phyloP scores from a whole-genome alignment of 2,888 invertebrate genomes.

The Tuberolachnus salignus region DNA sequence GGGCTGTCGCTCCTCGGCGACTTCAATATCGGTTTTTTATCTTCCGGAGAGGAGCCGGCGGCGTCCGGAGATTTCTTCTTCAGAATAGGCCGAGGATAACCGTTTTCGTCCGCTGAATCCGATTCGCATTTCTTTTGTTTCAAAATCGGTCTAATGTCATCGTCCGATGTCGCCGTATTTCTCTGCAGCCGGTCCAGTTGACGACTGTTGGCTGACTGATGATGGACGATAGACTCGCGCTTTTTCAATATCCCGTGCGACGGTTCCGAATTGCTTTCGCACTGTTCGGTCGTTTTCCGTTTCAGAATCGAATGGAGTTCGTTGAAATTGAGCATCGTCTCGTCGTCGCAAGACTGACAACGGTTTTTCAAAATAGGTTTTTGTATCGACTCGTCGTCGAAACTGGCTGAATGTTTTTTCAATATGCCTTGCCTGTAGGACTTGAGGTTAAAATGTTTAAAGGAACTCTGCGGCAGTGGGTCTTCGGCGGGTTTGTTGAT shows the following conservation, averaged over 20 bases:
- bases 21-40: constrained; percentile 24
- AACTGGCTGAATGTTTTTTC: constrained; percentile 77
- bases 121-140: constrained; percentile 64
- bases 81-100: constrained; percentile 72
- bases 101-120: constrained; percentile 28
- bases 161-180: constrained; percentile 65
- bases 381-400: constrained; percentile 77
- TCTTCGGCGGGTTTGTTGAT: not conserved
- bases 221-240: constrained; percentile 10
- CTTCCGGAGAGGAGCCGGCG: not conserved
- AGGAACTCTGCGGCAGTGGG: constrained; percentile 24
- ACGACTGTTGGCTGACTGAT: too few species aligned
- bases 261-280: constrained; percentile 59
- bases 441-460: constrained; percentile 11
- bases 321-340: constrained; percentile 67
- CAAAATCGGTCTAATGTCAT: constrained; percentile 77
- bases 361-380: constrained; percentile 74
- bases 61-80: constrained; percentile 77
- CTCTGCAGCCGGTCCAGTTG: not conserved
- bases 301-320: constrained; percentile 69
- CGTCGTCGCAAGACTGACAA: constrained; percentile 55
- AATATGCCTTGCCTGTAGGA: constrained; percentile 75
- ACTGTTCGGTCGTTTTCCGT: constrained; percentile 67
- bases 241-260: constrained; percentile 79
- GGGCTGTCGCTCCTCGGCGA: constrained; percentile 36